Percentiles rank a stretch among this genome's conserved stretches.
Conservation (phyloP, 1,140 invertebrate genomes). For the Panagrolaimus sp. region DNA sequence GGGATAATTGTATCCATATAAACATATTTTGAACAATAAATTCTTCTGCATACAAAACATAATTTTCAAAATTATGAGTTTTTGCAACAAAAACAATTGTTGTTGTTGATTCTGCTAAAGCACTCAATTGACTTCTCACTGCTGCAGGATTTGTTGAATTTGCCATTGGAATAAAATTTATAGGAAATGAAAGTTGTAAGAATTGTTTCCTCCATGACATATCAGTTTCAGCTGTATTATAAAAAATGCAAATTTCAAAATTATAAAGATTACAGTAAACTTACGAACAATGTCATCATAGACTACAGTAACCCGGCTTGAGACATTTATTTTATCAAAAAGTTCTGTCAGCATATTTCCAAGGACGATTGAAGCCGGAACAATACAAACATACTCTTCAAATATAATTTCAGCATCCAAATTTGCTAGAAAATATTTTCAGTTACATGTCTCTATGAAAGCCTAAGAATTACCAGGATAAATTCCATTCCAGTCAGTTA, state of each 20-base stretch:
- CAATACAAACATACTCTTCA: not conserved
- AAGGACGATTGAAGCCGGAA: constrained; percentile 26
- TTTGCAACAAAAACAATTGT: constrained; percentile 31
- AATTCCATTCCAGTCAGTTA: constrained; percentile 5
- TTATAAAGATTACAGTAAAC: not conserved
- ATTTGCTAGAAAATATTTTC: not conserved
- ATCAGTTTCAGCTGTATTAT: too few relatives aligned
- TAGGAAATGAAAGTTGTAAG: constrained; percentile 12
- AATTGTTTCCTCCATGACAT: constrained; percentile 27
- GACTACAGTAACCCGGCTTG: constrained; percentile 33
- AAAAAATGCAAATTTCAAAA: constrained; percentile 3
- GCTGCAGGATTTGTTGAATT: constrained; percentile 13
- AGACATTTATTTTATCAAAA: constrained; percentile 37
- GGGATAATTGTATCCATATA: constrained; percentile 39
- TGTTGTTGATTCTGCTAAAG: constrained; percentile 1
- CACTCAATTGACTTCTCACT: constrained; percentile 19
- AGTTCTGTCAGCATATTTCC: constrained; percentile 41
- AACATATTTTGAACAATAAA: constrained; percentile 25
- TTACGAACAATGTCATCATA: constrained; percentile 49
- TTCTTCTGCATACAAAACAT: constrained; percentile 19
- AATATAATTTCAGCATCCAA: not conserved
- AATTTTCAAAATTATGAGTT: constrained; percentile 30
- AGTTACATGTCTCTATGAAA: not conserved
- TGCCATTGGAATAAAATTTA: constrained; percentile 23
- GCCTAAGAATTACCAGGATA: not conserved